Evolutionary conservation across 2,113 vertebrate genomes (phyloP), one percentile per base, ranked within the genome.

Genomic region (Panthera leo): DNA sequence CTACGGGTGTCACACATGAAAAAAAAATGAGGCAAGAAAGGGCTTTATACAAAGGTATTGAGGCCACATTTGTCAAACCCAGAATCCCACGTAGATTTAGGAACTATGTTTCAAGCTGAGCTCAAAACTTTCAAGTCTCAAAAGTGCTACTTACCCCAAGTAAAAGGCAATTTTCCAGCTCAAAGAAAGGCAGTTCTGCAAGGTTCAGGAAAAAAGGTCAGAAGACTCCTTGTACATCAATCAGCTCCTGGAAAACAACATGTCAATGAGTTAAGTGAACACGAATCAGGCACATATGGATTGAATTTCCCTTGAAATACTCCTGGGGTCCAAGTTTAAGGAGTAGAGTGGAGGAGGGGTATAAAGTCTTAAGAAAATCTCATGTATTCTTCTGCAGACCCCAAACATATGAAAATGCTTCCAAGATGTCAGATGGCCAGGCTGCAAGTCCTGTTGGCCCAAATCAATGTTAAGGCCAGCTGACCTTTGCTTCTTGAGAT

Each of bases 151-250:
- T 98, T 97, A 97, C 93, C 96, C 90, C 97, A 96, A 95, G 96
- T 95, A 96, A 97, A 97, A 97, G 96, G 97, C 97, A 97, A 97
- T 98, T 98, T 98, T 97, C 97, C 95, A 98, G 96, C 97, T 98
- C 97, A 98, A 97, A 98, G 97, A 95, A 97, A 98, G 97, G 97
- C 97, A 97, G 97, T 95, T 94, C 97, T 94, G 94, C 94, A 96
- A 97, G 97, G 97, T 98, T 98, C 97, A 97, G 96, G 97, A 97
- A 98, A 97, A 98, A 96, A 97, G 98, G 98, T 98, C 98, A 98
- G 97, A 97, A 98, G 97, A 98, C 97, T 98, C 97, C 98, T 98
- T 98, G 98, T 98, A 98, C 98, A 98, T 98, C 97, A 98, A 98
- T 98, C 98, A 98, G 97, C 97, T 97, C 96, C 97, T 97, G 97